A percentile compares a stretch with the other conserved stretches of the same genome.
Conservation (phyloP, 2,888 invertebrate species). For the Latrodectus hesperus region DNA sequence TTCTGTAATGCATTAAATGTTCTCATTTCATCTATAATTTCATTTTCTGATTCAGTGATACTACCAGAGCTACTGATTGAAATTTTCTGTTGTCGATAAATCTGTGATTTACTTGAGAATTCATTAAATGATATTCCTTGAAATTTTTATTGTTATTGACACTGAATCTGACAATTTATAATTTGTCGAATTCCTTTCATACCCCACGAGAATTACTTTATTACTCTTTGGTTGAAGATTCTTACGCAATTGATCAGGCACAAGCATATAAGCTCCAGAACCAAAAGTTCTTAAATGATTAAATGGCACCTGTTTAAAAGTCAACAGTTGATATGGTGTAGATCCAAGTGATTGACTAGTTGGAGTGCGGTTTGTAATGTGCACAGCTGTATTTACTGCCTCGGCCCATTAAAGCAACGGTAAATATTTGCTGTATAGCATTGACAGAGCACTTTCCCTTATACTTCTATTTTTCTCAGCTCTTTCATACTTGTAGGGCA, state of each 20-base stretch:
- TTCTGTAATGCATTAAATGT: not conserved
- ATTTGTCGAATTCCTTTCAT: no score
- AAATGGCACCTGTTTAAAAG: no score
- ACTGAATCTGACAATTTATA: no score
- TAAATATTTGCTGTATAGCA: conserved; percentile 65
- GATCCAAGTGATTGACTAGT: conserved; percentile 15
- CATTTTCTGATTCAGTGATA: not conserved
- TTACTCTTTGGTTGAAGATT: no score
- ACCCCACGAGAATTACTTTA: no score
- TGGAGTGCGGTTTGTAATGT: conserved; percentile 69
- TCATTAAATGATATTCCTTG: no score
- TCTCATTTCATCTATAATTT: not conserved
- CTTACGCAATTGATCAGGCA: no score
- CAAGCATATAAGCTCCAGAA: no score
- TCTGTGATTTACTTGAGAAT: conserved; percentile 59
- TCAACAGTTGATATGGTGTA: conserved; percentile 68
- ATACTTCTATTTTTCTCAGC: conserved; percentile 71
- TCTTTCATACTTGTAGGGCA: conserved; percentile 71
- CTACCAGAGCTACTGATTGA: not conserved
- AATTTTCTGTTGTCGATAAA: not conserved
- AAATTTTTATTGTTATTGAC: no score
- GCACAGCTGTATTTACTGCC: conserved; percentile 68
- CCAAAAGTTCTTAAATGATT: no score
- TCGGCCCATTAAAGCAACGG: conserved; percentile 70
- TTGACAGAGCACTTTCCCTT: conserved; percentile 68